Percentiles rank a stretch among this genome's conserved stretches.
Evolutionary conservation across 2,888 invertebrate species (phyloP).

Genomic region (Tigriopus californicus): DNA sequence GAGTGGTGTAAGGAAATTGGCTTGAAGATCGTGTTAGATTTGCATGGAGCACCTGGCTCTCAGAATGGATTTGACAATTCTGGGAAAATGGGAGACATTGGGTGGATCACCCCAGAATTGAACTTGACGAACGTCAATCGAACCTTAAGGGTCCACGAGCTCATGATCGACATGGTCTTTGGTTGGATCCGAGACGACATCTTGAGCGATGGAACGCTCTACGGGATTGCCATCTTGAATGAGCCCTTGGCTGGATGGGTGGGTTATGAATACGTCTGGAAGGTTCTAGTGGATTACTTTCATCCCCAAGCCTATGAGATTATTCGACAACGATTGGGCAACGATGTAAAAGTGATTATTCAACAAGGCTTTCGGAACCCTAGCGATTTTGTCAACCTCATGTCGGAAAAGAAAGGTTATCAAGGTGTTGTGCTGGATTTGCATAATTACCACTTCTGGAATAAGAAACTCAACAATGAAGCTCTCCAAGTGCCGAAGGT

Average conservation of each 20-base stretch:
- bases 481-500: too few species aligned
- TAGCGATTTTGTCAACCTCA: too few species aligned
- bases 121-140: too few species aligned
- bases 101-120: background rate
- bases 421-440: too few species aligned
- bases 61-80: background rate
- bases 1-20: background rate
- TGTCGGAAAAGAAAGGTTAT: too few species aligned
- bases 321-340: background rate
- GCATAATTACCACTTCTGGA: too few species aligned
- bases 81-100: background rate
- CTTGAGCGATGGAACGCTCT: background rate
- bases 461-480: too few species aligned
- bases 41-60: background rate
- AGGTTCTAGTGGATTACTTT: background rate
- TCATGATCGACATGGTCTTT: background rate
- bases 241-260: background rate
- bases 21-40: background rate
- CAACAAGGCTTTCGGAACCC: background rate
- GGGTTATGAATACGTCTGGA: background rate
- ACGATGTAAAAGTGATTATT: background rate
- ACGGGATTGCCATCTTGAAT: background rate
- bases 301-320: background rate
- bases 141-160: too few species aligned
- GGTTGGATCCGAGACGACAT: background rate